Evolutionary conservation across 2,888 invertebrate species (phyloP).

Genomic region (Luffia ferchaultella): DNA sequence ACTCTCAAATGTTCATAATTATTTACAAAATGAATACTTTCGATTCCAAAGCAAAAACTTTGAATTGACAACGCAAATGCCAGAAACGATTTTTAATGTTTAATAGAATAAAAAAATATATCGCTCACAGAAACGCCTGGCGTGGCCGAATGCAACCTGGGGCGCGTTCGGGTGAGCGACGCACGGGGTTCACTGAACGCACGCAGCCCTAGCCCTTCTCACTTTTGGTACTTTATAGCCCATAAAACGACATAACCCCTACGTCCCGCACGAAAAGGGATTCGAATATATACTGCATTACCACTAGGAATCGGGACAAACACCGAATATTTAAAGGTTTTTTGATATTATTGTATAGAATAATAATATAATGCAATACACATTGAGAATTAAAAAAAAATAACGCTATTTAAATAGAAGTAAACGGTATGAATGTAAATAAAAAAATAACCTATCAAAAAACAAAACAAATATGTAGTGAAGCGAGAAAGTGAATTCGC

Average conservation of each 20-base stretch:
- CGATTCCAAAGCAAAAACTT: too few species aligned
- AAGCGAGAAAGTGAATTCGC: constrained; percentile 13
- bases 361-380: too few species aligned
- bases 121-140: not conserved
- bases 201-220: constrained; percentile 14
- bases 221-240: constrained; percentile 17
- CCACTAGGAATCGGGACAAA: too few species aligned
- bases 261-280: not conserved
- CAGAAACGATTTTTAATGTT: too few species aligned
- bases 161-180: not conserved
- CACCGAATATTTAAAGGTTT: not conserved
- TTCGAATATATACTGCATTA: too few species aligned
- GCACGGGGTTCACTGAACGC: constrained; percentile 16
- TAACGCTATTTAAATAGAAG: not conserved
- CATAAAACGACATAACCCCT: constrained; percentile 10
- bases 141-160: not conserved
- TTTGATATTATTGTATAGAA: not conserved
- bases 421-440: not conserved
- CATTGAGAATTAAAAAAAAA: too few species aligned
- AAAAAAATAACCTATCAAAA: not conserved
- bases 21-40: too few species aligned
- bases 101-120: not conserved
- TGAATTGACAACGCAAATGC: too few species aligned
- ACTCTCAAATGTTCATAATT: too few species aligned
- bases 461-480: not conserved